phyloP scores from a whole-genome alignment of 2,888 invertebrate genomes.

The Sphaerophoria rueppellii region DNA sequence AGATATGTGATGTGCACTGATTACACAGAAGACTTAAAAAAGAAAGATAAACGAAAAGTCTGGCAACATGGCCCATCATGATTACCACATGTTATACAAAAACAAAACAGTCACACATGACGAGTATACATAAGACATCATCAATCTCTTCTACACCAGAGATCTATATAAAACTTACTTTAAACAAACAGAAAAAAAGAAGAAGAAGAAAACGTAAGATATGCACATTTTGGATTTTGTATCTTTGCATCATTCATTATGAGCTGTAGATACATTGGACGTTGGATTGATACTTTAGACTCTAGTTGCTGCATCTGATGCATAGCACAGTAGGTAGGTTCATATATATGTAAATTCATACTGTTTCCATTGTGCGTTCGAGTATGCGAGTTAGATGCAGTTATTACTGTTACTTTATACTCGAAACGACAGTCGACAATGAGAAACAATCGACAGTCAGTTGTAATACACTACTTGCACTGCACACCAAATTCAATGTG shows the following conservation, averaged over 20 bases:
- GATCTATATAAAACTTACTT: slow-evolving; percentile 14
- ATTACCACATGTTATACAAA: slow-evolving; percentile 37
- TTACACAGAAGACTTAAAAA: slow-evolving; percentile 27
- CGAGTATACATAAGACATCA: background rate
- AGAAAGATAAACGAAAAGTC: slow-evolving; percentile 39
- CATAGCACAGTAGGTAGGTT: slow-evolving; percentile 48
- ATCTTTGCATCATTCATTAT: slow-evolving; percentile 55
- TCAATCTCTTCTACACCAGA: slow-evolving; percentile 20
- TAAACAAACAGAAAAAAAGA: too few relatives aligned
- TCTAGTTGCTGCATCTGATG: slow-evolving; percentile 28
- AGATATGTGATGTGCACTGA: slow-evolving; percentile 43
- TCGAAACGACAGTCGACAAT: background rate
- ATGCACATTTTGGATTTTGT: slow-evolving; percentile 43
- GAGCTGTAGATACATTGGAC: background rate
- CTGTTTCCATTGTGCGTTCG: background rate
- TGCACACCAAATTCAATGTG: slow-evolving; percentile 6
- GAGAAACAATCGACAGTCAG: slow-evolving; percentile 31
- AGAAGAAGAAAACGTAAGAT: slow-evolving; percentile 35
- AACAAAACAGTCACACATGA: background rate
- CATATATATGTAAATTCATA: slow-evolving; percentile 42
- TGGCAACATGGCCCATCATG: slow-evolving; percentile 39
- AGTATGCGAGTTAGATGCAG: slow-evolving; percentile 33
- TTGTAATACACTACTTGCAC: background rate
- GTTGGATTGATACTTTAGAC: slow-evolving; percentile 12
- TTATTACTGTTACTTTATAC: slow-evolving; percentile 25